Percentiles rank a stretch among this genome's conserved stretches.
Conservation (phyloP, 2,888 invertebrate genomes). For the Hyles lineata region DNA sequence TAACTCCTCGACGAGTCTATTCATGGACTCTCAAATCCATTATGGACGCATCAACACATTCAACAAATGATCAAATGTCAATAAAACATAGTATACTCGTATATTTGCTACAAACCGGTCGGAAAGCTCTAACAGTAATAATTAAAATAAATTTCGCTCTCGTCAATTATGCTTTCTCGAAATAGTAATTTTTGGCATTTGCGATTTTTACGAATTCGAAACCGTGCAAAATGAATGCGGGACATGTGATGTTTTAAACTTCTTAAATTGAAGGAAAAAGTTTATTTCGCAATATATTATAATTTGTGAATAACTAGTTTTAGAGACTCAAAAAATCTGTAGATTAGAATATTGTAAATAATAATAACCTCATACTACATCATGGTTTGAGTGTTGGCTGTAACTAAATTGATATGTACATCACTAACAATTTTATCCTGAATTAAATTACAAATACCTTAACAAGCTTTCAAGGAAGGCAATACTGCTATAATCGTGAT, state of each 20-base stretch:
- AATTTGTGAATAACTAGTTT: too few species aligned
- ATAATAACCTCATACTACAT: too few species aligned
- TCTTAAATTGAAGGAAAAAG: not conserved
- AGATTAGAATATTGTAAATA: too few species aligned
- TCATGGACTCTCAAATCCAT: not conserved
- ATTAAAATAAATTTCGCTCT: constrained; percentile 18
- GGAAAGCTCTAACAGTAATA: constrained; percentile 24
- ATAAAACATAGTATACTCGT: constrained; percentile 9
- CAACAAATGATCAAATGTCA: constrained; percentile 8
- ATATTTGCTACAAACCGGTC: constrained; percentile 24
- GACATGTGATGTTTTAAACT: not conserved
- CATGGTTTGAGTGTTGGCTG: too few species aligned
- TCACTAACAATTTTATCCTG: too few species aligned
- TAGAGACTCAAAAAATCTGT: too few species aligned
- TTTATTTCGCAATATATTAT: too few species aligned
- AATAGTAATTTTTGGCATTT: constrained; percentile 10
- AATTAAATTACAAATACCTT: too few species aligned
- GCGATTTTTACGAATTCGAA: constrained; percentile 12
- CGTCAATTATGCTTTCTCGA: constrained; percentile 21
- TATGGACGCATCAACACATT: constrained; percentile 13
- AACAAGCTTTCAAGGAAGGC: too few species aligned
- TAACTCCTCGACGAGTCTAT: not conserved
- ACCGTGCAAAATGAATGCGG: constrained; percentile 7
- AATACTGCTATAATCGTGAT: not conserved
- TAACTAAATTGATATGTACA: too few species aligned